phyloP scores from a whole-genome alignment of 2,888 invertebrate species.

The Stegophylla sp. region DNA sequence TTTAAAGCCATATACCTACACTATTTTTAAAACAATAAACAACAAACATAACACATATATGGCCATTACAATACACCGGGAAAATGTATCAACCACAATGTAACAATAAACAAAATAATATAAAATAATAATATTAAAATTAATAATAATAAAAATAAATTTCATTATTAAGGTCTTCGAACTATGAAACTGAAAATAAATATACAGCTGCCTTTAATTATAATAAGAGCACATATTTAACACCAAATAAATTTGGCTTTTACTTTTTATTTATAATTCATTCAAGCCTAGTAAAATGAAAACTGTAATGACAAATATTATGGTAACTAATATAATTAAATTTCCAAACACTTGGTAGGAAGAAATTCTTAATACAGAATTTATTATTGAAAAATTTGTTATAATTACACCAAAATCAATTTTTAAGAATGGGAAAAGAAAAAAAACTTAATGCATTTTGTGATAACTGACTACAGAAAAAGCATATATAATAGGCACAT shows the following conservation, averaged over 20 bases:
- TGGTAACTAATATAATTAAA: constrained; percentile 46
- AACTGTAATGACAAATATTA: constrained; percentile 27
- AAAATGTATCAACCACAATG: constrained; percentile 56
- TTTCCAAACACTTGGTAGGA: constrained; percentile 18
- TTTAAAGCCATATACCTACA: constrained; percentile 48
- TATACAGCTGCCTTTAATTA: constrained; percentile 29
- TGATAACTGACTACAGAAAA: background rate
- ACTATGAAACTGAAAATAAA: constrained; percentile 23
- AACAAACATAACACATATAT: constrained; percentile 59
- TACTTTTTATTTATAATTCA: background rate
- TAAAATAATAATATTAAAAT: constrained; percentile 44
- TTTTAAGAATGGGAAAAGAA: background rate
- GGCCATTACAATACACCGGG: constrained; percentile 51
- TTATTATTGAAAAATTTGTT: background rate
- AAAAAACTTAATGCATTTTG: background rate
- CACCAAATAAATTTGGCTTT: constrained; percentile 22
- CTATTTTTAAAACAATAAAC: constrained; percentile 56
- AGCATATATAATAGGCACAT: background rate
- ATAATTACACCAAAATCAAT: background rate
- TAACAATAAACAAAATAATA: constrained; percentile 56
- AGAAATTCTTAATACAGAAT: background rate
- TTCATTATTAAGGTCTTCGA: constrained; percentile 6
- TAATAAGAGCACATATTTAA: constrained; percentile 29
- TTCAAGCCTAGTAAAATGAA: background rate
- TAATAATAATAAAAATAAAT: constrained; percentile 27